phyloP scores from a whole-genome alignment of 2,797 vertebrate species.

The Pitangus sulphuratus region DNA sequence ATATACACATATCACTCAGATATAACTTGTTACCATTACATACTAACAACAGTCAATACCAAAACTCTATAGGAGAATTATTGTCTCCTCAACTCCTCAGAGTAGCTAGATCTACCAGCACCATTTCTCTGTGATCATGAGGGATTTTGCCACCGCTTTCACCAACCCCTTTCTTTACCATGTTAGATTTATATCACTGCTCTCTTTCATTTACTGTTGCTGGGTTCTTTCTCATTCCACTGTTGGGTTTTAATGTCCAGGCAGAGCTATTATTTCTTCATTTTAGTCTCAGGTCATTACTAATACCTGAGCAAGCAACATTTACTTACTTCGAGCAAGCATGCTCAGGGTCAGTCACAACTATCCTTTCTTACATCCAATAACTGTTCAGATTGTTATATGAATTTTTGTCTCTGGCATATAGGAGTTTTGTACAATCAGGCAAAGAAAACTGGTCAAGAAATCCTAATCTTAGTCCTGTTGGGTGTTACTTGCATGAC shows the following conservation, averaged over 20 bases:
- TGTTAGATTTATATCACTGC: neutral
- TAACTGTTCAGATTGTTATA: neutral
- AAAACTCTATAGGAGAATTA: neutral
- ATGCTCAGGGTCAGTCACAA: neutral
- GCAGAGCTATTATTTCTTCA: neutral
- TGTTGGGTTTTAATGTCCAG: neutral
- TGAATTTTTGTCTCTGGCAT: neutral
- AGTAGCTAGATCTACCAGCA: neutral
- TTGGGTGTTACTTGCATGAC: neutral
- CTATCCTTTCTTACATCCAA: neutral
- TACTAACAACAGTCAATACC: too few species aligned
- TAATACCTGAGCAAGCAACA: neutral
- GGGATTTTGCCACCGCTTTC: neutral
- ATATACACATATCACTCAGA: neutral
- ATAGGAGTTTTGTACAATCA: neutral
- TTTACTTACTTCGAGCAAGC: neutral
- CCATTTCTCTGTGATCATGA: neutral
- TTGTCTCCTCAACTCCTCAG: neutral
- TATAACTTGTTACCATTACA: neutral
- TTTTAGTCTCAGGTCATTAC: neutral
- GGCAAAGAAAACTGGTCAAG: neutral
- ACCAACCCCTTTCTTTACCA: rapidly evolving
- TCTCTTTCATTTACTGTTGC: neutral
- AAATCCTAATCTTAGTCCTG: neutral
- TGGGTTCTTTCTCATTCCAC: neutral